These are phyloP conservation scores for Dendroctonus ponderosae DNA, from an alignment of 1,140 invertebrate species.

Conservation along the genomic window DNA sequence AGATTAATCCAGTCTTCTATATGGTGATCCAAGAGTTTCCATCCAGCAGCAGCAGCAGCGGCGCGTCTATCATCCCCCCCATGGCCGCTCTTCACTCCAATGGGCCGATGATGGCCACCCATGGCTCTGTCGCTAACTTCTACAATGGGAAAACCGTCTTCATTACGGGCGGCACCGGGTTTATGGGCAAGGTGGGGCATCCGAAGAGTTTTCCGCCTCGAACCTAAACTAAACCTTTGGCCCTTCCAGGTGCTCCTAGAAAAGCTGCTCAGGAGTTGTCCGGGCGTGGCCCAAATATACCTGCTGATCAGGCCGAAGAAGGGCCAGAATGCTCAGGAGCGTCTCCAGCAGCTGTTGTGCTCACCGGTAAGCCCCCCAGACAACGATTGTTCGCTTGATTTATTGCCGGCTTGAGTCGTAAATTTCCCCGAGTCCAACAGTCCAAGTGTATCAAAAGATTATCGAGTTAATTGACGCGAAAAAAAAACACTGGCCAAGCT, in stretches of 20 bases:
- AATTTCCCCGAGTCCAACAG: too few relatives aligned
- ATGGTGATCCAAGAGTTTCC: constrained; percentile 32
- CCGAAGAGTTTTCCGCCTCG: too few relatives aligned
- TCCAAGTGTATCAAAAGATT: too few relatives aligned
- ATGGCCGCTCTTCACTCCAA: constrained; percentile 11
- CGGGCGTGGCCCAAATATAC: constrained; percentile 63
- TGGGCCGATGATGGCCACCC: constrained; percentile 1
- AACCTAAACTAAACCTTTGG: not conserved
- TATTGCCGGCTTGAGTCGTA: too few relatives aligned
- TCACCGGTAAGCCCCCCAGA: constrained; percentile 53
- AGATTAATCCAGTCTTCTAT: constrained; percentile 19
- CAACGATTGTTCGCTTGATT: too few relatives aligned
- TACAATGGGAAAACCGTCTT: constrained; percentile 48
- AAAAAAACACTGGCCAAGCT: too few relatives aligned
- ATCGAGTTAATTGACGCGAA: too few relatives aligned
- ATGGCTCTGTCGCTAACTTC: constrained; percentile 42
- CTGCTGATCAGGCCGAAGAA: constrained; percentile 67
- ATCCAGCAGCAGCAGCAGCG: constrained; percentile 9
- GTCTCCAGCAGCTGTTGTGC: constrained; percentile 56
- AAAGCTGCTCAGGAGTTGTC: constrained; percentile 70
- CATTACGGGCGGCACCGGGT: constrained; percentile 49
- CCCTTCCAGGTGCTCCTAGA: constrained; percentile 60
- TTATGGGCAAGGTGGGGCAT: constrained; percentile 56
- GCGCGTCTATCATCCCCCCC: constrained; percentile 9
- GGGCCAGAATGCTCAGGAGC: constrained; percentile 55